Evolutionary conservation across 2,113 vertebrate genomes (phyloP), one percentile per base, ranked within the genome.

Genomic region (Atractosteus spatula): DNA sequence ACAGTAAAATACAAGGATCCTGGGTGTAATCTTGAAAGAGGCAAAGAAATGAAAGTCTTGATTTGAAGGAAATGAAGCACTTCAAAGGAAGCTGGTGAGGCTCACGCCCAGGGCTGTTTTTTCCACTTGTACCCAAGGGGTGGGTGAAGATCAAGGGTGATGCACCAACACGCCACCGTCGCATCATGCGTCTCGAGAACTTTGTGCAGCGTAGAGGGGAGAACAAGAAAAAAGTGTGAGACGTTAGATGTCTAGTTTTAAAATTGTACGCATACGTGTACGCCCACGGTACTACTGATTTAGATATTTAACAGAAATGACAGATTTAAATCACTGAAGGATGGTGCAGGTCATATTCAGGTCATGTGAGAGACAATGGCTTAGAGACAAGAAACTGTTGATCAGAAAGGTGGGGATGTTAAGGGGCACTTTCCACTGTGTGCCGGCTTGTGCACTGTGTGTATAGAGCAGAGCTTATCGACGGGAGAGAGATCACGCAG

Each of bases 311-410:
- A 57, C 7, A 74, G 51, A 70, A 62, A 77, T 71, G 65, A 65
- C 80, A 82, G 77, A 78, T 83, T 76, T 83, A 86, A 86, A 87
- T 83, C 85, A 78, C 76, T 83, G 84, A 51, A 51, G 10, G 47
- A 51, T 51, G 47, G 1, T 7, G 47, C 47, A 51, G 47, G 69
- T 82, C 66, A 16, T 8, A 74, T 2, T 45, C 72, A 64, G 41
- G 78, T 83, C 76, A 80, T 45, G 6, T 75, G 67, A 59, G 7
- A 68, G 47, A 10, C 5, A 51, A 51, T 1, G 5, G 10, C 10
- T 51, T 10, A 51, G 10, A 51, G 10, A 51, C 47, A 51, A 51
- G 47, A 51, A 51, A 5, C 5, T 10, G 47, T 51, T 51, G 47
- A 5, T 51, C 29, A 29, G 29, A 29, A 29, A 29, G 29, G 29